phyloP scores from a whole-genome alignment of 2,888 invertebrate genomes.

The Plebejus argus region DNA sequence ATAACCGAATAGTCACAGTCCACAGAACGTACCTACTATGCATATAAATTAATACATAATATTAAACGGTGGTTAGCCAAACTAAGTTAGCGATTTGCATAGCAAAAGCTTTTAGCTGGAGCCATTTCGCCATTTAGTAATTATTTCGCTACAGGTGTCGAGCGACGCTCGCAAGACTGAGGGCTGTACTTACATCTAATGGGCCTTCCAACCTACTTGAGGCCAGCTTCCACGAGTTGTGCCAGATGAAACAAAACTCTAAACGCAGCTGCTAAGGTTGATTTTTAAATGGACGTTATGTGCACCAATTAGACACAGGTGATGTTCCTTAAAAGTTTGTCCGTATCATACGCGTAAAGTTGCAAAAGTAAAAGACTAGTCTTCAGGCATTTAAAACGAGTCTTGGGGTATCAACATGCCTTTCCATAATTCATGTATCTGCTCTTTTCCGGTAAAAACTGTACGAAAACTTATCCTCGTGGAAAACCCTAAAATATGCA shows the following conservation, averaged over 20 bases:
- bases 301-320: slow-evolving; percentile 1
- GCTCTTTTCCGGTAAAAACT: neutral
- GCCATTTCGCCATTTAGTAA: slow-evolving; percentile 27
- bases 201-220: slow-evolving; percentile 27
- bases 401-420: neutral
- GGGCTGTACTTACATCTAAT: slow-evolving; percentile 23
- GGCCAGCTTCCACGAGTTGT: neutral
- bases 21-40: neutral
- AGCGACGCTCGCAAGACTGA: slow-evolving; percentile 13
- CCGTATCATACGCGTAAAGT: neutral
- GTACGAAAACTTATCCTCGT: neutral
- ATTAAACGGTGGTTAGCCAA: neutral
- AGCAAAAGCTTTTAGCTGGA: slow-evolving; percentile 25
- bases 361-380: neutral
- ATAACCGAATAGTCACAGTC: neutral
- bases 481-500: slow-evolving; percentile 11
- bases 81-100: neutral
- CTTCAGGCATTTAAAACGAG: neutral
- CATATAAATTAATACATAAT: slow-evolving; percentile 3
- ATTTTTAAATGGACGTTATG: neutral
- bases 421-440: neutral
- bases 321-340: slow-evolving; percentile 5
- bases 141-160: slow-evolving; percentile 30
- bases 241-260: neutral
- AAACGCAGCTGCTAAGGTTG: neutral